Evolutionary conservation across 1,140 invertebrate genomes (phyloP).

Genomic region (Trachelipus rathkii): DNA sequence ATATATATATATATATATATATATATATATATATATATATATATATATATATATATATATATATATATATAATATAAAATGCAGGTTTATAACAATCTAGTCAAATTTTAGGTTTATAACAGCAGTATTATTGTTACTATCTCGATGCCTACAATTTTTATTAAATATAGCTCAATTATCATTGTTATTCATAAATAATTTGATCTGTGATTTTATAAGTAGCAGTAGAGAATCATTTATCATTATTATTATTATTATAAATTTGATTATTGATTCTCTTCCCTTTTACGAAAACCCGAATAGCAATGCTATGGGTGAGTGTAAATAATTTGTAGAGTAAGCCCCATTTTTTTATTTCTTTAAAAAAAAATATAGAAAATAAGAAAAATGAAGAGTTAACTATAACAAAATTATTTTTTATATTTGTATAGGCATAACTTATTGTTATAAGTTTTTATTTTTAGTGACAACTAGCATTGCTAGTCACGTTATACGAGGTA

Average conservation of each 20-base stretch:
- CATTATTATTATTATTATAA: too few species aligned
- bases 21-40: constrained; percentile 6
- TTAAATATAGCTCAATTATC: background rate
- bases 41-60: background rate
- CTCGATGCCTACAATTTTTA: background rate
- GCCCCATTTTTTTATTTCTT: background rate
- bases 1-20: background rate
- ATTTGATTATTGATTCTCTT: too few species aligned
- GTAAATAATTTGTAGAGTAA: background rate
- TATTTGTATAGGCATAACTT: background rate
- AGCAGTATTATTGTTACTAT: background rate
- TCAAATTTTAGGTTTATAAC: background rate
- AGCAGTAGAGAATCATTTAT: background rate
- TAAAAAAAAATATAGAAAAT: background rate
- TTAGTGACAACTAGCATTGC: constrained; percentile 5
- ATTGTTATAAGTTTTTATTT: background rate
- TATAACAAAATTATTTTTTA: background rate
- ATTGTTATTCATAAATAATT: background rate
- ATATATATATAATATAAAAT: constrained; percentile 7
- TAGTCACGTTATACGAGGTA: background rate
- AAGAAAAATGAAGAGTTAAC: too few species aligned
- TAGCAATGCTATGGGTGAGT: background rate
- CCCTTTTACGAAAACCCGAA: background rate
- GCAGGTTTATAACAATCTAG: background rate
- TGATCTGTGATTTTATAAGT: constrained; percentile 1